Conservation (phyloP, 2,888 invertebrate species). For the Agriopis marginaria region DNA sequence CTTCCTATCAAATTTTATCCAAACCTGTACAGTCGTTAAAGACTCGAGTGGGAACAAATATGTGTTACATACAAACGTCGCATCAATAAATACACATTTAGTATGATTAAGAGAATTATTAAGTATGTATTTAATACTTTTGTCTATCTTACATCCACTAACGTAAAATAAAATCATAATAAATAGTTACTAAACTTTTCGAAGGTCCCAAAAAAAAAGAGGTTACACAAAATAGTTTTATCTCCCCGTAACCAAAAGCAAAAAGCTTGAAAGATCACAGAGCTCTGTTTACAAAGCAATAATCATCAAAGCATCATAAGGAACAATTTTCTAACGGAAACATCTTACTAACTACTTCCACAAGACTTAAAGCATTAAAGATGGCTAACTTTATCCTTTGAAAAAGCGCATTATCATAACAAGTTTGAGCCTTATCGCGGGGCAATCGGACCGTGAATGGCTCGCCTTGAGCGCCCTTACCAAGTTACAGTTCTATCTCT, state of each 20-base stretch:
- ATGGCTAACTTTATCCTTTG: slow-evolving; percentile 45
- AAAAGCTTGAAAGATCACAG: slow-evolving; percentile 14
- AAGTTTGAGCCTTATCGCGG: slow-evolving; percentile 44
- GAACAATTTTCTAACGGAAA: slow-evolving; percentile 32
- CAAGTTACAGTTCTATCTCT: slow-evolving; percentile 34
- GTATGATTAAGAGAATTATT: too few relatives aligned
- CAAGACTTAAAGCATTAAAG: slow-evolving; percentile 41
- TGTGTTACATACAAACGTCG: too few relatives aligned
- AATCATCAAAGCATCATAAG: slow-evolving; percentile 25
- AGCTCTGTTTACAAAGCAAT: slow-evolving; percentile 24
- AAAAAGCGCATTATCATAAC: slow-evolving; percentile 48
- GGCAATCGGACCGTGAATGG: slow-evolving; percentile 44
- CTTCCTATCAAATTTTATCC: too few relatives aligned
- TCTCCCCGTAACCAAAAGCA: neutral
- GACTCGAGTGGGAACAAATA: too few relatives aligned
- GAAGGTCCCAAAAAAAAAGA: neutral
- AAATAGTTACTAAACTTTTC: neutral
- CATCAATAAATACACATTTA: too few relatives aligned
- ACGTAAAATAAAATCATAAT: neutral
- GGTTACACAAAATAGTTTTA: neutral
- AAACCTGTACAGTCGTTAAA: too few relatives aligned
- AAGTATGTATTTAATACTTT: neutral
- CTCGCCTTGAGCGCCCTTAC: slow-evolving; percentile 37
- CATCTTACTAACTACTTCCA: slow-evolving; percentile 35
- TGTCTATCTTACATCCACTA: neutral